phyloP scores from a whole-genome alignment of 2,113 vertebrate genomes.

The Chelonoidis abingdonii region DNA sequence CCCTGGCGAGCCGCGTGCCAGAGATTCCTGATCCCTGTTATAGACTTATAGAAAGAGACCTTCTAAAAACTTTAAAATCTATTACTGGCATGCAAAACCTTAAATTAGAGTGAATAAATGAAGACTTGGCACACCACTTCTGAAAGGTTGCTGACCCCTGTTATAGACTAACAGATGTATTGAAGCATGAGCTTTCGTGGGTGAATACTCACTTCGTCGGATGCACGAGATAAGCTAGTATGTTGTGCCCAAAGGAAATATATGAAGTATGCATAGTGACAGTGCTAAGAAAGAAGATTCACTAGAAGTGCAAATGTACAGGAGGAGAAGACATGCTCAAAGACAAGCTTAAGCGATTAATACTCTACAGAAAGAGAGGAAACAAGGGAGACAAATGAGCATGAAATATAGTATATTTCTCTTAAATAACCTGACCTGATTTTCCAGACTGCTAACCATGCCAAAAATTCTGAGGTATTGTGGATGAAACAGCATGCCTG shows the following conservation, averaged over 20 bases:
- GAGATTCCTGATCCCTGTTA: too few relatives aligned
- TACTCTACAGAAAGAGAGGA: background rate
- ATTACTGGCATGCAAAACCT: too few relatives aligned
- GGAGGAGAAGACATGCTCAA: fast-evolving
- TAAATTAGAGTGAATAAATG: too few relatives aligned
- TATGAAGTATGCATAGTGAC: fast-evolving
- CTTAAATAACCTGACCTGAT: background rate
- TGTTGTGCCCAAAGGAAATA: background rate
- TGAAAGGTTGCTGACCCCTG: too few relatives aligned
- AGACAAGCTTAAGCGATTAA: fast-evolving
- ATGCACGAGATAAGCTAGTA: background rate
- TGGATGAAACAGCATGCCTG: background rate
- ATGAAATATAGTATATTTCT: background rate
- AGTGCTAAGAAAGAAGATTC: background rate
- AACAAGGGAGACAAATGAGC: background rate
- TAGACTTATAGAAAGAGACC: too few relatives aligned
- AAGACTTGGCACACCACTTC: too few relatives aligned
- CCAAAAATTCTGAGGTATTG: background rate
- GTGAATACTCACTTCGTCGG: too few relatives aligned
- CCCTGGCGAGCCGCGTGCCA: too few relatives aligned
- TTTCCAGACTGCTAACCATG: background rate
- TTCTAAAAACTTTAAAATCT: too few relatives aligned
- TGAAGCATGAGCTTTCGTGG: too few relatives aligned
- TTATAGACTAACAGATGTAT: too few relatives aligned
- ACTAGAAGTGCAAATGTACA: fast-evolving